Evolutionary conservation across 2,888 invertebrate genomes (phyloP), one percentile per base, ranked within the genome.

Genomic region (Oxycera nigricornis): DNA sequence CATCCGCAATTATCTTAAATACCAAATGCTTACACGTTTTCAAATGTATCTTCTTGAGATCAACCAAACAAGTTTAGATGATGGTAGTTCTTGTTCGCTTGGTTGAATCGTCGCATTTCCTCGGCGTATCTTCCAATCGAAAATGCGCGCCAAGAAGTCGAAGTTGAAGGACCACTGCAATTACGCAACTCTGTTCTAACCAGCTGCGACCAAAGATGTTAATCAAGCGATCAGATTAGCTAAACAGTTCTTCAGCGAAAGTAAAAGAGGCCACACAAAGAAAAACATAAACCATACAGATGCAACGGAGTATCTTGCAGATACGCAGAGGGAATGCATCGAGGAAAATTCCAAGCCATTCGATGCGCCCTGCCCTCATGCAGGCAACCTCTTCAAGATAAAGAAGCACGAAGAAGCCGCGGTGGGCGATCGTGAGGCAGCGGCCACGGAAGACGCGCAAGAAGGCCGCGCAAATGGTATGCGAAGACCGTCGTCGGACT

Each of bases 261-360:
- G 70, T 52, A 52, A 52, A 70, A 70, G 70, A 70, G 55, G 14
- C n/a, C n/a, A n/a, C n/a, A n/a, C n/a, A 70, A 39, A 30, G 52
- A 31, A 61, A 2, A 9, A 17, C 20, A n/a, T 17, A 46, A 14
- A 7, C 6, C 46, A 3, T 2, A 14, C 46, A 11, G 46, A 46
- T 46, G 17, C 46, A 17, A 3, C 17, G 11, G 46, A n/a, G 3
- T 46, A 46, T 46, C 17, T 46, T 46, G 46, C 17, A 2, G 3
- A 46, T 46, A 46, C 57, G n/a, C 11, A 61, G 31, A 61, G n/a
- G 61, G n/a, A 30, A 31, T 22, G 2, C 28, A 17, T 2, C 46
- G 6, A 31, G 31, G 14, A 28, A 28, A 9, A 59, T 28, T 28
- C 28, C 57, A 28, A 2, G 61, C 61, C 31, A 61, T 14, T 17